phyloP scores from a whole-genome alignment of 1,140 invertebrate genomes.

The Potamilus streckersoni region DNA sequence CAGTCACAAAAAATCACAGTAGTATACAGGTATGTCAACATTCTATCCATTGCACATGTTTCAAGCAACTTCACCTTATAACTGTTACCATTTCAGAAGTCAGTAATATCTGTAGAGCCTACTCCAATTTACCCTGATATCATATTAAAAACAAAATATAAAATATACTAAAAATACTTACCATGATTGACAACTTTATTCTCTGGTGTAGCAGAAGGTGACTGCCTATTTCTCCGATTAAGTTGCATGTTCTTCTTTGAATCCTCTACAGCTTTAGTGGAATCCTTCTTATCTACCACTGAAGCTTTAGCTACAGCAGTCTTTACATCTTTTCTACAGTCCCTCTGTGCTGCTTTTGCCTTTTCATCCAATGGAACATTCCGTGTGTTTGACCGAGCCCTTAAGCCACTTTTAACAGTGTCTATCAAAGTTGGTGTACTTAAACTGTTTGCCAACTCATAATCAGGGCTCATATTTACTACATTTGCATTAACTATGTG shows the following conservation, averaged over 20 bases:
- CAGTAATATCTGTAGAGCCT: too few species aligned
- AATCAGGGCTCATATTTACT: neutral
- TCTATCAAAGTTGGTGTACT: constrained; percentile 17
- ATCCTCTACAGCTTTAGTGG: constrained; percentile 9
- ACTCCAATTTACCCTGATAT: too few species aligned
- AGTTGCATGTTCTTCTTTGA: constrained; percentile 7
- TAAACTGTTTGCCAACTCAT: constrained; percentile 5
- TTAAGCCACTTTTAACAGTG: constrained; percentile 20
- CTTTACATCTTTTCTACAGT: constrained; percentile 19
- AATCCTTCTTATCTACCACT: constrained; percentile 20
- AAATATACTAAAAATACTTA: too few species aligned
- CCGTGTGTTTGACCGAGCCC: constrained; percentile 25
- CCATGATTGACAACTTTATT: too few species aligned
- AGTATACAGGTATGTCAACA: too few species aligned
- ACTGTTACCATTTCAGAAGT: too few species aligned
- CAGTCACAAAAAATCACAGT: too few species aligned
- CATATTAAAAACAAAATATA: too few species aligned
- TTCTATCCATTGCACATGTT: too few species aligned
- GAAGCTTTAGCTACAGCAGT: constrained; percentile 1
- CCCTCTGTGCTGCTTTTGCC: constrained; percentile 1
- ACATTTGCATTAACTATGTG: constrained; percentile 2
- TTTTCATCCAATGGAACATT: constrained; percentile 9
- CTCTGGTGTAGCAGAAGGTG: constrained; percentile 16
- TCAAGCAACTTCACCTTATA: too few species aligned
- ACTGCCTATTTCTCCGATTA: constrained; percentile 26